phyloP scores from a whole-genome alignment of 2,888 invertebrate genomes.

The Hirtodrosophila trivittata region DNA sequence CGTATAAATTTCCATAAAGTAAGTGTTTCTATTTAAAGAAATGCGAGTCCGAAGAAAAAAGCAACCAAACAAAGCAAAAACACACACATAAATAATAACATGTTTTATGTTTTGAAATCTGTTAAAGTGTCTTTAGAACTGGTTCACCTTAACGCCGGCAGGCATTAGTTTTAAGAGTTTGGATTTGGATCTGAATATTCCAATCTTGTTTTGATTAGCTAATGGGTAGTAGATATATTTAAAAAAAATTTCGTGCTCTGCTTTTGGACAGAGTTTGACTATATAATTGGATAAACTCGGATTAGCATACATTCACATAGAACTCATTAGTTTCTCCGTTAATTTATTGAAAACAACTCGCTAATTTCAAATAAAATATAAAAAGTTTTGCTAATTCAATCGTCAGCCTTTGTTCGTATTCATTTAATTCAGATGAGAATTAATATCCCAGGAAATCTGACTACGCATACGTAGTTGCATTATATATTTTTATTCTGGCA shows the following conservation, averaged over 20 bases:
- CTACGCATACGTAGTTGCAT: too few relatives aligned
- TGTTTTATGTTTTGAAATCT: slow-evolving; percentile 17
- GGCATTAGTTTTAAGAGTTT: slow-evolving; percentile 20
- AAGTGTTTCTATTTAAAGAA: slow-evolving; percentile 32
- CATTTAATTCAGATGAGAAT: too few relatives aligned
- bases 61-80: slow-evolving; percentile 6
- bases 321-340: slow-evolving; percentile 32
- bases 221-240: slow-evolving; percentile 42
- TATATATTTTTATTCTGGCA: too few relatives aligned
- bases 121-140: slow-evolving; percentile 45
- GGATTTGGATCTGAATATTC: slow-evolving; percentile 11
- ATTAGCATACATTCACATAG: slow-evolving; percentile 45
- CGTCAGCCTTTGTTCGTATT: slow-evolving; percentile 15
- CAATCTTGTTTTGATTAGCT: slow-evolving; percentile 39
- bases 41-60: slow-evolving; percentile 8
- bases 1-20: slow-evolving; percentile 28
- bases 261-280: slow-evolving; percentile 45
- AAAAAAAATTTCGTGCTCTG: slow-evolving; percentile 58
- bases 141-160: slow-evolving; percentile 48
- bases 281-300: slow-evolving; percentile 24
- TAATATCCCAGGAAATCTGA: too few relatives aligned
- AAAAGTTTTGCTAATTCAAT: slow-evolving; percentile 1
- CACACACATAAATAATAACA: slow-evolving; percentile 6
- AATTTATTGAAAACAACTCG: too few relatives aligned
- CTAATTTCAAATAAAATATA: not conserved